Base-by-base conservation (phyloP, 2,797 vertebrate species). In the Phalloptychus januarius region DNA sequence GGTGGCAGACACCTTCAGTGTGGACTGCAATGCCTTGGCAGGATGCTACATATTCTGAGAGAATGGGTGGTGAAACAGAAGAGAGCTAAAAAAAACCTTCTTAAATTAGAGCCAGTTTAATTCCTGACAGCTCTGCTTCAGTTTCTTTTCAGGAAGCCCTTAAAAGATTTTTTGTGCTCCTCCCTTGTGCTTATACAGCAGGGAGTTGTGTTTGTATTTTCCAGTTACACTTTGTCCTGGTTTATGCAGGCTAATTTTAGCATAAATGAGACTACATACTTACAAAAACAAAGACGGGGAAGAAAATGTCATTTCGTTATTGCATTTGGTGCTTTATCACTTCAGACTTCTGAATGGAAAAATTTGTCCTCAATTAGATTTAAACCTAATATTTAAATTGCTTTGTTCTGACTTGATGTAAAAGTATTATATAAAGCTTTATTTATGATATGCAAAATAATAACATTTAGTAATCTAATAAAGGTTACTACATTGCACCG, bases 101-200 rank as follows among this genome's bases (percentile, higher is more conserved):
- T 92, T 78, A 90, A 90, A 91, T 77, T 78, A 46, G 45, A 89
- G 88, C 90, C 87, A 90, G 89, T 94, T 93, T 88, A 87, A 88
- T 90, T 92, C 91, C 90, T 91, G 91, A 94, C 92, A 90, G 91
- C 79, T 91, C 83, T 85, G 89, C 88, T 92, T 93, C 90, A 94
- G 93, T 95, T 93, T 89, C 84, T 91, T 93, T 70, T 93, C 87
- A 93, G 83, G 91, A 77, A 83, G 76, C 82, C 89, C 92, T 92
- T 88, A 93, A 92, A 93, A 91, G 86, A 77, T 87, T 83, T 81
- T 91, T 89, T 83, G 85, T 72, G 78, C 80, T 81, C 83, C 86
- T 91, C 88, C 85, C 92, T 87, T 93, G 90, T 91, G 89, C 76
- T 78, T 89, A 67, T 90, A 78, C 90, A 82, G 85, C 61, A 23